These are phyloP conservation scores for Colossoma macropomum DNA, from an alignment of 2,113 vertebrate genomes.

Conservation along the genomic window DNA sequence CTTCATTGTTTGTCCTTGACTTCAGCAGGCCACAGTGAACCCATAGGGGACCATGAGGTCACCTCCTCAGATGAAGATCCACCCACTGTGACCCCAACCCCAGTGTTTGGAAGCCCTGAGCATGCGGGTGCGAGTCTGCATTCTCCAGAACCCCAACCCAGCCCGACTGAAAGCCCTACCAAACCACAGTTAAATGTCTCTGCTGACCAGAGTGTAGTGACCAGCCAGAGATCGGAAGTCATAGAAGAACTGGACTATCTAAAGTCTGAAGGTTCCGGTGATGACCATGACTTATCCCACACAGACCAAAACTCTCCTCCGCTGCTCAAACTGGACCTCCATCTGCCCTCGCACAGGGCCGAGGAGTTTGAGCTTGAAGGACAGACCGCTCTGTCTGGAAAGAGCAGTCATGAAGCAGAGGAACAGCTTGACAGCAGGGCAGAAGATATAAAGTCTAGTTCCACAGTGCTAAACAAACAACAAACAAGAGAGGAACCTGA, in stretches of 20 bases:
- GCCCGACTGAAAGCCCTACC: conserved; percentile 48
- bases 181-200: conserved; percentile 55
- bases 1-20: neutral
- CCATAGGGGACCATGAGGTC: conserved; percentile 45
- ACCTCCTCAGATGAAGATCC: conserved; percentile 70
- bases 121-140: conserved; percentile 66
- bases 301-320: conserved; percentile 65
- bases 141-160: conserved; percentile 59
- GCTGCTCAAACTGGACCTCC: conserved; percentile 71
- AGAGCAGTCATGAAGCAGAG: conserved; percentile 8
- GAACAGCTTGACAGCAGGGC: conserved; percentile 43
- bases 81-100: conserved; percentile 69
- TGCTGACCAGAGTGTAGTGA: conserved; percentile 55
- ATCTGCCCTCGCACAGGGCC: conserved; percentile 19
- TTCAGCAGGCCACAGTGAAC: conserved; percentile 58
- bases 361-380: neutral
- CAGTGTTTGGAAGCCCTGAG: conserved; percentile 65
- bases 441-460: conserved; percentile 23
- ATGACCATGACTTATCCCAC: conserved; percentile 55
- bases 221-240: conserved; percentile 77
- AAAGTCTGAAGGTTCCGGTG: conserved; percentile 66
- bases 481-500: conserved; percentile 48
- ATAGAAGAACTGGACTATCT: conserved; percentile 75
- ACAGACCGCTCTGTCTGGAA: neutral
- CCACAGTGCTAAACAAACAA: conserved; percentile 52